phyloP scores from a whole-genome alignment of 2,797 vertebrate species.

The Hydrophis major region DNA sequence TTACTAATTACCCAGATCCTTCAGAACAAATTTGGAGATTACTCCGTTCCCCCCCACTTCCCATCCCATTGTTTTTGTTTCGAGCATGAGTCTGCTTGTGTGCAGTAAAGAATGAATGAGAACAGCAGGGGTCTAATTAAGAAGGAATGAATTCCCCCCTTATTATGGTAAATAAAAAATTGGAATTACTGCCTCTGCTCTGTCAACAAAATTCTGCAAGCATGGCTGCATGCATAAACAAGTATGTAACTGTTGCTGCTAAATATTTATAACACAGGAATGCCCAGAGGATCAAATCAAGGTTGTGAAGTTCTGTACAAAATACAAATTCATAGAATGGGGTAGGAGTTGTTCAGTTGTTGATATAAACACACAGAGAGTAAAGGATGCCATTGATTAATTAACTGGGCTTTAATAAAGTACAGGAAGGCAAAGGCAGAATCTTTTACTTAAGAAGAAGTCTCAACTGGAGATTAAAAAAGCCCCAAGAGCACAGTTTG shows the following conservation, averaged over 20 bases:
- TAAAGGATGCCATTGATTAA: neutral
- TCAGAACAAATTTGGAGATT: neutral
- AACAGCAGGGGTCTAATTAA: slow-evolving; percentile 25
- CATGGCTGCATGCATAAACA: slow-evolving; percentile 24
- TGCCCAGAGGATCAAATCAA: slow-evolving; percentile 37
- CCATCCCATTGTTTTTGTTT: neutral
- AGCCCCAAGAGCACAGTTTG: neutral
- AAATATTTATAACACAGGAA: slow-evolving; percentile 28
- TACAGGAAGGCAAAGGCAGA: neutral
- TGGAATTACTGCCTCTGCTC: slow-evolving; percentile 1
- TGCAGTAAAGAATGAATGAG: neutral
- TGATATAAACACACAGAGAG: neutral
- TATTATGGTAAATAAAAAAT: slow-evolving; percentile 10
- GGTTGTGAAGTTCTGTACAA: slow-evolving; percentile 10
- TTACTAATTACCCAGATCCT: slow-evolving; percentile 24
- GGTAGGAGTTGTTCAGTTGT: neutral
- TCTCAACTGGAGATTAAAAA: neutral
- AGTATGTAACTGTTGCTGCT: neutral
- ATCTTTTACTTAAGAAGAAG: neutral
- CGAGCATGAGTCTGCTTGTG: neutral
- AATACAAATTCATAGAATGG: slow-evolving; percentile 2
- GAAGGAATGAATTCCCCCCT: neutral
- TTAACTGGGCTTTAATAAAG: neutral
- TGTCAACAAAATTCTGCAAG: slow-evolving; percentile 28
- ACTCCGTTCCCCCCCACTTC: neutral